These are phyloP conservation scores for Melanchra persicariae DNA, from an alignment of 2,888 invertebrate genomes.

Conservation along the genomic window DNA sequence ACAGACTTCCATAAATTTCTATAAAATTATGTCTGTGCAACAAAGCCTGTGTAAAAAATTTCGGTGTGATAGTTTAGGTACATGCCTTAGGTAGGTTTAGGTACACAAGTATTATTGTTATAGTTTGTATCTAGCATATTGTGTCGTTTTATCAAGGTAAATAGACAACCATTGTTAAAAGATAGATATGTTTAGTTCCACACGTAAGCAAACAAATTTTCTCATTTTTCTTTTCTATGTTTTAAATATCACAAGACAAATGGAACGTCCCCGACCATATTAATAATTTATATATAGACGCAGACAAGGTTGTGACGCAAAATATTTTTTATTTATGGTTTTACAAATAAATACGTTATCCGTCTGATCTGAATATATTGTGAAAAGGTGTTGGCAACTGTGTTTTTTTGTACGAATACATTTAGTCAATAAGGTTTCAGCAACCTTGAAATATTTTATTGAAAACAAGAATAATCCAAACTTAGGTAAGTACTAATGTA, in stretches of 20 bases:
- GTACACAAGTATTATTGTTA: background rate
- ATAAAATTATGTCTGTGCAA: too few relatives aligned
- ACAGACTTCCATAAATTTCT: too few relatives aligned
- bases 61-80: background rate
- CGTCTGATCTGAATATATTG: conserved; percentile 25
- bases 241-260: conserved; percentile 24
- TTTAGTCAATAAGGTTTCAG: background rate
- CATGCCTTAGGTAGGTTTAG: background rate
- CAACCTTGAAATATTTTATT: background rate
- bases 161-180: background rate
- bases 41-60: too few relatives aligned
- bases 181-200: background rate
- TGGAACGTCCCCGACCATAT: conserved; percentile 17
- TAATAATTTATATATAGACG: conserved; percentile 42
- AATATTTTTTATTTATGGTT: conserved; percentile 6
- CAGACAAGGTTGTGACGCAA: conserved; percentile 41
- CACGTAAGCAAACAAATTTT: background rate
- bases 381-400: conserved; percentile 25
- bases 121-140: background rate
- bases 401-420: conserved; percentile 1
- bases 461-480: background rate
- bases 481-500: background rate
- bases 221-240: conserved; percentile 9
- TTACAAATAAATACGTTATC: conserved; percentile 25
- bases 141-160: background rate